These are phyloP conservation scores for Anhinga anhinga DNA, from an alignment of 2,113 vertebrate species.

Conservation along the genomic window DNA sequence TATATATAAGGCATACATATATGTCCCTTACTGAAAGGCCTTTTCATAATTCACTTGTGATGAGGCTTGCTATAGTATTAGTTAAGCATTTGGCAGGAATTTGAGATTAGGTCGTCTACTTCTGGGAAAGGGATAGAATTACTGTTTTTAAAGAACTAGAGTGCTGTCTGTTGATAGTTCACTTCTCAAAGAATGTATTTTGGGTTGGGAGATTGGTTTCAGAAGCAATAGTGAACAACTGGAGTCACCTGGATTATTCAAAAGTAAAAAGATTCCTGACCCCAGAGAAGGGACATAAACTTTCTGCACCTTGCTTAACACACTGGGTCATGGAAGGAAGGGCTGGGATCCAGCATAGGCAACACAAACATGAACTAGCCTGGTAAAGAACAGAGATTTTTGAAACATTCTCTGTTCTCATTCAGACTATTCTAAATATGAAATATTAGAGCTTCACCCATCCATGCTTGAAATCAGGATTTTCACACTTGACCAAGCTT, in stretches of 20 bases:
- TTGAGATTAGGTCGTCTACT: not conserved
- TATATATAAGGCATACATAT: not conserved
- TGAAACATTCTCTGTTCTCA: not conserved
- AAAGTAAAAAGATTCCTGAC: not conserved
- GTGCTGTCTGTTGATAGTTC: not conserved
- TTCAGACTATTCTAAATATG: not conserved
- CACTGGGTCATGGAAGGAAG: not conserved
- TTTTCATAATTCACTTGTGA: not conserved
- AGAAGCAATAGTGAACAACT: not conserved
- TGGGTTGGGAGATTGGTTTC: not conserved
- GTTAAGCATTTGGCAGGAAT: not conserved
- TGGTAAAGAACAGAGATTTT: not conserved
- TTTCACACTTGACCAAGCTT: not conserved
- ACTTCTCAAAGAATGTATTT: not conserved
- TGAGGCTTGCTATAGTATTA: not conserved
- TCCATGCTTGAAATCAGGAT: slow-evolving; percentile 1
- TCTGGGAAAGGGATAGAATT: not conserved
- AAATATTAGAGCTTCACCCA: not conserved
- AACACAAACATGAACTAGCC: not conserved
- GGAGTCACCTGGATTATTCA: not conserved
- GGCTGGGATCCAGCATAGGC: not conserved
- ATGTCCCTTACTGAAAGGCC: not conserved
- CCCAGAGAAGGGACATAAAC: not conserved
- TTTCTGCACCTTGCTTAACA: not conserved
- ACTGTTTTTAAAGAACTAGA: not conserved